Percentiles rank a stretch among this genome's conserved stretches.
Evolutionary conservation across 2,113 vertebrate genomes (phyloP).

Genomic region (Mesitornis unicolor): DNA sequence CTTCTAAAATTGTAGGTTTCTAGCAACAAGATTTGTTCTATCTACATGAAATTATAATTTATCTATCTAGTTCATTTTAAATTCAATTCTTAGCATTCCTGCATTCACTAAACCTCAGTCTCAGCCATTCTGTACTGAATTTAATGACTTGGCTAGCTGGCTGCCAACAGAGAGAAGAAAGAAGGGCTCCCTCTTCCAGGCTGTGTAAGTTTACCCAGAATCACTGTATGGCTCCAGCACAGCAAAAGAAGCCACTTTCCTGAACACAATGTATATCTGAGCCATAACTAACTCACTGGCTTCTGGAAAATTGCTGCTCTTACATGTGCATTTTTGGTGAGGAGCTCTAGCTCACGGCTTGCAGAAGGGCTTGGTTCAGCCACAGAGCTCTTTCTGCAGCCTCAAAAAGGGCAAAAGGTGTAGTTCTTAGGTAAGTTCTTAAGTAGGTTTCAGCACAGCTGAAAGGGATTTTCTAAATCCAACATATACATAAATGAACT

Average conservation of each 20-base stretch:
- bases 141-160: background rate
- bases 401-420: background rate
- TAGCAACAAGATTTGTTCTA: background rate
- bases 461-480: background rate
- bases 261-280: background rate
- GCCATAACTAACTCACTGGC: background rate
- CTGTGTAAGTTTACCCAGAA: background rate
- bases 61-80: background rate
- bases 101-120: background rate
- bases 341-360: background rate
- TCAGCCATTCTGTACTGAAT: background rate
- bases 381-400: background rate
- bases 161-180: background rate
- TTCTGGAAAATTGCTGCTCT: background rate
- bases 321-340: fast-evolving
- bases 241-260: background rate
- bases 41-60: background rate
- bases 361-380: background rate
- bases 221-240: fast-evolving
- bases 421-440: background rate
- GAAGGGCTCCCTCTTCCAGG: background rate
- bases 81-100: background rate
- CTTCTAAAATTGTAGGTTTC: background rate
- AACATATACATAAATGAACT: background rate
- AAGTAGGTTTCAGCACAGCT: background rate